Conservation (phyloP, 2,113 vertebrate genomes). For the Marmota flaviventris region DNA sequence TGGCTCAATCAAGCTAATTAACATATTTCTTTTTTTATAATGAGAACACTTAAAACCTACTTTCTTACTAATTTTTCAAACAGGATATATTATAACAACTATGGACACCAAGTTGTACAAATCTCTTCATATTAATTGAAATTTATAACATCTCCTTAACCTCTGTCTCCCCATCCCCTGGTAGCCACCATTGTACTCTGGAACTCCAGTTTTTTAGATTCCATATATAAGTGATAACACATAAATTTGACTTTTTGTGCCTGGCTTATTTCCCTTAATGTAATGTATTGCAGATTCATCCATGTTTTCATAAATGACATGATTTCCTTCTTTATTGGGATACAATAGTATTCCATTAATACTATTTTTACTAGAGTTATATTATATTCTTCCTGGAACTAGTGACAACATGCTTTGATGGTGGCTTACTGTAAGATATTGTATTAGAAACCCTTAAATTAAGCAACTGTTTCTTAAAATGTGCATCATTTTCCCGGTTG, state of each 20-base stretch:
- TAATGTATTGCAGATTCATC: not conserved
- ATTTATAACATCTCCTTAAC: not conserved
- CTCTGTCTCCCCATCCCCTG: not conserved
- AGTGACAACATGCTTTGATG: not conserved
- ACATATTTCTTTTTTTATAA: not conserved
- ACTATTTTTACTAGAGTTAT: slow-evolving; percentile 21
- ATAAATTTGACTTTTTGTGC: not conserved
- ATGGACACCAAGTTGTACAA: not conserved
- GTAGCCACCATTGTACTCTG: not conserved
- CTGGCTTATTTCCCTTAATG: not conserved
- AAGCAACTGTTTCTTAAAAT: slow-evolving; percentile 88
- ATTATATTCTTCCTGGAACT: not conserved
- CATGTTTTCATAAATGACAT: not conserved
- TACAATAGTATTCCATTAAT: not conserved
- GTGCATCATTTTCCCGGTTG: slow-evolving; percentile 80
- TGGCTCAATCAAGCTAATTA: not conserved
- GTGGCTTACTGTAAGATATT: not conserved
- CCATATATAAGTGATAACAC: not conserved
- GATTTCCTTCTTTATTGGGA: not conserved
- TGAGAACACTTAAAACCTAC: not conserved
- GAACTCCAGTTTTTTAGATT: not conserved
- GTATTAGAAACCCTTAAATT: slow-evolving; percentile 76
- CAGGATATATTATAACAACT: not conserved
- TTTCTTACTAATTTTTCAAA: not conserved
- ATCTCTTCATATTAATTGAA: not conserved